These are phyloP conservation scores for Ganaspis brasiliensis DNA, from an alignment of 2,888 invertebrate genomes.

Conservation along the genomic window DNA sequence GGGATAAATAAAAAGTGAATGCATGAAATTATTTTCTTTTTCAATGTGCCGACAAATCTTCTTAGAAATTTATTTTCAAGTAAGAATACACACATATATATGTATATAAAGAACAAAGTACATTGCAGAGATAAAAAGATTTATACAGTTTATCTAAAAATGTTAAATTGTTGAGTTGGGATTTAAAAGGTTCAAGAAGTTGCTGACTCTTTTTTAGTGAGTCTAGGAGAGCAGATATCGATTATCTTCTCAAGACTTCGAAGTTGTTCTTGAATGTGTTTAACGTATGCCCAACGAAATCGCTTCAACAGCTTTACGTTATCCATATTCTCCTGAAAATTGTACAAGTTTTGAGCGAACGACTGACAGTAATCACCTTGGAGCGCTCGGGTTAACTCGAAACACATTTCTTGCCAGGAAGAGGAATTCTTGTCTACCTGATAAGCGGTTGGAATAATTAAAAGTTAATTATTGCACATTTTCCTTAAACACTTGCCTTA, in stretches of 20 bases:
- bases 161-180: background rate
- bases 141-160: constrained; percentile 4
- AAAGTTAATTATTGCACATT: background rate
- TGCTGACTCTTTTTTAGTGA: constrained; percentile 19
- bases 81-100: no score
- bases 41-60: no score
- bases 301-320: constrained; percentile 80
- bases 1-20: no score
- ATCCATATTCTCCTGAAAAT: constrained; percentile 67
- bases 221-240: constrained; percentile 34
- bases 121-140: background rate
- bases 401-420: constrained; percentile 65
- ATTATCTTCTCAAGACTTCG: constrained; percentile 68
- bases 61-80: no score
- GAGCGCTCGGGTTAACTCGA: constrained; percentile 73
- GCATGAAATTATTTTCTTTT: no score
- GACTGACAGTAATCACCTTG: constrained; percentile 62
- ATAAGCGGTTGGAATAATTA: constrained; percentile 4
- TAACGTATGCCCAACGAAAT: constrained; percentile 80
- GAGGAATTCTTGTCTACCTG: constrained; percentile 6
- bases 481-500: background rate
- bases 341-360: constrained; percentile 68
- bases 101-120: background rate
- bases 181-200: background rate
- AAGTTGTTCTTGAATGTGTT: constrained; percentile 81